Percentiles rank a stretch among this genome's conserved stretches.
Evolutionary conservation across 2,888 invertebrate species (phyloP).

Genomic region (Tetropium fuscum): DNA sequence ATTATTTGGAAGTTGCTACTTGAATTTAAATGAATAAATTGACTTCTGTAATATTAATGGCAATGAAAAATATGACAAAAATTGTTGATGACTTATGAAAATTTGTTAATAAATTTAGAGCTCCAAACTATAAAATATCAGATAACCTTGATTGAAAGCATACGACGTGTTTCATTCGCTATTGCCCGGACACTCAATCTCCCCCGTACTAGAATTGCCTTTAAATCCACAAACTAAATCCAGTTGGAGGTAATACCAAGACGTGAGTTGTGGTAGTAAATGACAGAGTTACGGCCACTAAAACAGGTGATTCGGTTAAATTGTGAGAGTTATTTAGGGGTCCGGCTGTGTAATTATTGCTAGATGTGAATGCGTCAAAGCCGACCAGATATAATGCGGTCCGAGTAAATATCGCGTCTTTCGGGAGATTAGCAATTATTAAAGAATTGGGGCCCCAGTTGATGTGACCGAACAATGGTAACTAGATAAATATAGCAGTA

Average conservation of each 20-base stretch:
- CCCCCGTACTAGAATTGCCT: constrained; percentile 5
- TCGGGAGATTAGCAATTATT: constrained; percentile 27
- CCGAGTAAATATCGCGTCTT: constrained; percentile 28
- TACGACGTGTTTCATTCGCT: constrained; percentile 6
- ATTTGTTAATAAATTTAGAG: no score
- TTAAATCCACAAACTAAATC: constrained; percentile 31
- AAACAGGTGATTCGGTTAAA: constrained; percentile 59
- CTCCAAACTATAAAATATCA: no score
- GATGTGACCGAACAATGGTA: constrained; percentile 1
- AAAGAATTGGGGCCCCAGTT: not conserved
- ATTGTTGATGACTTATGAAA: no score
- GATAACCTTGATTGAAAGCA: not conserved
- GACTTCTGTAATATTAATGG: no score
- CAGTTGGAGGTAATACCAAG: constrained; percentile 27
- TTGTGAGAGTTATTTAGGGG: constrained; percentile 54
- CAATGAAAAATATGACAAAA: no score
- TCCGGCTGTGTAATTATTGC: constrained; percentile 54
- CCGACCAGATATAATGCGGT: constrained; percentile 38
- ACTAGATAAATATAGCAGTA: no score
- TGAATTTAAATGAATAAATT: no score
- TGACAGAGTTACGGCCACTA: constrained; percentile 56
- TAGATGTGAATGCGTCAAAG: constrained; percentile 54
- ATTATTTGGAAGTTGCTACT: no score
- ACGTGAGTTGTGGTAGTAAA: constrained; percentile 43
- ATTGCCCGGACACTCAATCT: constrained; percentile 4